Percentiles rank a stretch among this genome's conserved stretches.
phyloP scores from a whole-genome alignment of 1,140 invertebrate species.

The Formica exsecta region DNA sequence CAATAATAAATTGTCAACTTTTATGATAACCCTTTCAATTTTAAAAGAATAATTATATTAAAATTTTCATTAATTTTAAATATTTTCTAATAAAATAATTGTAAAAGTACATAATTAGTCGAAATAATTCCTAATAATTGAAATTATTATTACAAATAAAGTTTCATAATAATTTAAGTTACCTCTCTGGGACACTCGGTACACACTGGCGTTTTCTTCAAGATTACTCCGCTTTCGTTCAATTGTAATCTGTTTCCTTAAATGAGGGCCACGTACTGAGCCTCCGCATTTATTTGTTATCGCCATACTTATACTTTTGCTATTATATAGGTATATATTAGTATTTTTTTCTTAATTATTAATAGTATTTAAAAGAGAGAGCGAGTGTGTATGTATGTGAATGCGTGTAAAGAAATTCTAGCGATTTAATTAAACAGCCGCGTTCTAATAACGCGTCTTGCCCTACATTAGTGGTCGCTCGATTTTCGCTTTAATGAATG shows the following conservation, averaged over 20 bases:
- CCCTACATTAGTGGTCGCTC: not conserved
- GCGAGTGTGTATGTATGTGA: slow-evolving; percentile 23
- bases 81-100: slow-evolving; percentile 29
- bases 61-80: slow-evolving; percentile 21
- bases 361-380: slow-evolving; percentile 64
- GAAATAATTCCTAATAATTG: slow-evolving; percentile 3
- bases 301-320: slow-evolving; percentile 62
- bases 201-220: slow-evolving; percentile 24
- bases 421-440: slow-evolving; percentile 66
- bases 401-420: slow-evolving; percentile 70
- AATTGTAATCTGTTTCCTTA: slow-evolving; percentile 42
- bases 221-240: slow-evolving; percentile 53
- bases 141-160: slow-evolving; percentile 34
- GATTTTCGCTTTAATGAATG: slow-evolving; percentile 31
- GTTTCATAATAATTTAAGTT: slow-evolving; percentile 12
- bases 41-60: slow-evolving; percentile 8
- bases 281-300: slow-evolving; percentile 72
- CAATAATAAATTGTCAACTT: slow-evolving; percentile 25
- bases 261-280: slow-evolving; percentile 33
- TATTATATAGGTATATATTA: slow-evolving; percentile 17
- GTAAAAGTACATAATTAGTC: not conserved
- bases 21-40: slow-evolving; percentile 24
- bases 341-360: slow-evolving; percentile 66
- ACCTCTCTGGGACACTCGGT: slow-evolving; percentile 33
- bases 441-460: slow-evolving; percentile 17